phyloP scores from a whole-genome alignment of 2,113 vertebrate genomes.

The Petrocephalus microphthalmus region DNA sequence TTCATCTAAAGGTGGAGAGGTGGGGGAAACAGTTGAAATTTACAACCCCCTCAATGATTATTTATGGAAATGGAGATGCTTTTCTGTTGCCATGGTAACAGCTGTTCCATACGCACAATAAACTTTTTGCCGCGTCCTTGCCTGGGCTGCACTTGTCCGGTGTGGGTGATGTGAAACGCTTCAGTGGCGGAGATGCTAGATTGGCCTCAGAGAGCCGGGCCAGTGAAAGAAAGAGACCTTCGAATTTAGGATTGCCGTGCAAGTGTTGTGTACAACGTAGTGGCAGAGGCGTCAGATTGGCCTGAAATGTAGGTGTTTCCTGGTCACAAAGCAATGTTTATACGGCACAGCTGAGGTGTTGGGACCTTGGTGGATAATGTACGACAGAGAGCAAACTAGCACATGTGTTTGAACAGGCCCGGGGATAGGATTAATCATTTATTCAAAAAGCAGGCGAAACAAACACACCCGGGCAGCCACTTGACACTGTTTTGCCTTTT shows the following conservation, averaged over 20 bases:
- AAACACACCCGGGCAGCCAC: conserved; percentile 8
- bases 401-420: conserved; percentile 17
- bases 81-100: conserved; percentile 24
- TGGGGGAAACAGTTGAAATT: neutral
- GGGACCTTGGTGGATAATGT: neutral
- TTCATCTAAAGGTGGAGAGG: neutral
- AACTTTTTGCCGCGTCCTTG: conserved; percentile 7
- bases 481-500: conserved; percentile 9
- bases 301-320: conserved; percentile 9
- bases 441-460: conserved; percentile 22
- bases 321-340: conserved; percentile 23
- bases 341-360: neutral
- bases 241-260: neutral
- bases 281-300: neutral
- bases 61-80: conserved; percentile 11
- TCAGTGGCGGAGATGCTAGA: neutral
- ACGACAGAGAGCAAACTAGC: neutral
- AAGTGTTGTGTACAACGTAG: neutral
- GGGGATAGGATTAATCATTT: conserved; percentile 25
- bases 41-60: conserved; percentile 23
- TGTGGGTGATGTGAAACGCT: neutral
- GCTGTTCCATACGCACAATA: neutral
- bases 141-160: neutral
- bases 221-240: neutral
- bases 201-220: neutral